A percentile compares a stretch with the other conserved stretches of the same genome.
Conservation (phyloP, 1,140 invertebrate species). For the Drosophila ercepeae region DNA sequence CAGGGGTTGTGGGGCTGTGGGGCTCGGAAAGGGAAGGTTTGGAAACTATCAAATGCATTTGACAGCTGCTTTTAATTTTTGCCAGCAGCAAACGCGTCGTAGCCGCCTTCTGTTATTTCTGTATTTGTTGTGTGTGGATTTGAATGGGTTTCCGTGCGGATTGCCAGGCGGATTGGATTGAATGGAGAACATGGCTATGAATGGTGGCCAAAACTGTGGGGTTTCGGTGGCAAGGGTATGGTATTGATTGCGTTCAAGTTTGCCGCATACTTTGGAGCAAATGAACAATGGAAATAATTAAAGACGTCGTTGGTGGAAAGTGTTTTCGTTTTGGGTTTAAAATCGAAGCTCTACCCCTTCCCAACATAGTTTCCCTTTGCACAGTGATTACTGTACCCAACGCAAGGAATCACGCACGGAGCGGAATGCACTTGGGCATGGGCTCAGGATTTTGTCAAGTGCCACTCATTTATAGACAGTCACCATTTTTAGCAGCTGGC, state of each 20-base stretch:
- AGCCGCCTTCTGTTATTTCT: slow-evolving; percentile 27
- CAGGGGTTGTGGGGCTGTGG: neutral
- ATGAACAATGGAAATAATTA: neutral
- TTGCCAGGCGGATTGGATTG: slow-evolving; percentile 29
- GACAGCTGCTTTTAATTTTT: slow-evolving; percentile 74
- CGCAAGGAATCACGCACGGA: neutral
- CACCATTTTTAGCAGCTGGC: neutral
- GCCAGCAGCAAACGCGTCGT: slow-evolving; percentile 29
- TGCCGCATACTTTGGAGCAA: neutral
- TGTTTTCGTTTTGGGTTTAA: neutral
- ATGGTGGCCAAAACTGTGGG: neutral
- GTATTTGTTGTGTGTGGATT: slow-evolving; percentile 24
- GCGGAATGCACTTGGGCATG: slow-evolving; percentile 27
- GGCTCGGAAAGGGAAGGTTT: neutral
- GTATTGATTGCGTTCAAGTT: slow-evolving; percentile 38
- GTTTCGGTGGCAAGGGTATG: slow-evolving; percentile 3
- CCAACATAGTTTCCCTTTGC: no score
- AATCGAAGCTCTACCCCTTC: neutral
- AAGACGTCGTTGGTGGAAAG: neutral
- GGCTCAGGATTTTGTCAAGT: slow-evolving; percentile 14
- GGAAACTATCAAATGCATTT: slow-evolving; percentile 76
- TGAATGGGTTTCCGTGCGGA: slow-evolving; percentile 26
- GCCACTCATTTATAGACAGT: slow-evolving; percentile 44
- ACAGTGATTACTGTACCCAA: no score
- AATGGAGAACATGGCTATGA: neutral